Conservation (phyloP, 2,113 vertebrate genomes). For the Gasterosteus nipponicus region DNA sequence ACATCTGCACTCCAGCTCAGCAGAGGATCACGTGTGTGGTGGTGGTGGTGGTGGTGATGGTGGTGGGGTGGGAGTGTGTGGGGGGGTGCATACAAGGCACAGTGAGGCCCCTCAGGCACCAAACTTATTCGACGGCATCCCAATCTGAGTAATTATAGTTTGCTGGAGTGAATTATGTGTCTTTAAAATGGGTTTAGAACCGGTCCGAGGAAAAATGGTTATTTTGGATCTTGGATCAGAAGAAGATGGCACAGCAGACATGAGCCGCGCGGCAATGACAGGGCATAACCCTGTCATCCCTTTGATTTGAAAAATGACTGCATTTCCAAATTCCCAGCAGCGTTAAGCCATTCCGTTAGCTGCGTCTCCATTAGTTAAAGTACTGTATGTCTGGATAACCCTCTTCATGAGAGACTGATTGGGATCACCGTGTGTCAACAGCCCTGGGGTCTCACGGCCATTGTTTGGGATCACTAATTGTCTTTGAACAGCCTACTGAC, state of each 20-base stretch:
- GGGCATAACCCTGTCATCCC: slow-evolving; percentile 26
- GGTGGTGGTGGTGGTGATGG: slow-evolving; percentile 28
- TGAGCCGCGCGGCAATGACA: slow-evolving; percentile 51
- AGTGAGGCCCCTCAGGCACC: slow-evolving; percentile 56
- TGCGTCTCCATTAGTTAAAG: slow-evolving; percentile 3
- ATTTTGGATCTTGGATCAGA: slow-evolving; percentile 63
- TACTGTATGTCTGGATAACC: slow-evolving; percentile 3
- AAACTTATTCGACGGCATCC: slow-evolving; percentile 60
- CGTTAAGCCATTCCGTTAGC: slow-evolving; percentile 9
- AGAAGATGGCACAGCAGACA: slow-evolving; percentile 26
- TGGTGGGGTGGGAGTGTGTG: neutral
- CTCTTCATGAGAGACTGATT: slow-evolving; percentile 39
- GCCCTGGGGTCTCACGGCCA: slow-evolving; percentile 19
- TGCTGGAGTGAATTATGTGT: slow-evolving; percentile 67
- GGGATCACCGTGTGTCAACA: slow-evolving; percentile 35
- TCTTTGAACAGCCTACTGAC: slow-evolving; percentile 62
- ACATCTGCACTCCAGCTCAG: slow-evolving; percentile 79
- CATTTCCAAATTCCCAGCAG: slow-evolving; percentile 5
- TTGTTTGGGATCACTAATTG: slow-evolving; percentile 54
- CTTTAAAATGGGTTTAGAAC: slow-evolving; percentile 56
- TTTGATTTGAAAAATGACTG: slow-evolving; percentile 35
- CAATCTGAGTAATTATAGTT: slow-evolving; percentile 70
- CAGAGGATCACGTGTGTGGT: slow-evolving; percentile 60
- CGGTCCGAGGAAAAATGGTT: slow-evolving; percentile 52
- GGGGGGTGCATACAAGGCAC: slow-evolving; percentile 37